Evolutionary conservation across 2,113 vertebrate species (phyloP).

Genomic region (Hippocampus guttulatus): DNA sequence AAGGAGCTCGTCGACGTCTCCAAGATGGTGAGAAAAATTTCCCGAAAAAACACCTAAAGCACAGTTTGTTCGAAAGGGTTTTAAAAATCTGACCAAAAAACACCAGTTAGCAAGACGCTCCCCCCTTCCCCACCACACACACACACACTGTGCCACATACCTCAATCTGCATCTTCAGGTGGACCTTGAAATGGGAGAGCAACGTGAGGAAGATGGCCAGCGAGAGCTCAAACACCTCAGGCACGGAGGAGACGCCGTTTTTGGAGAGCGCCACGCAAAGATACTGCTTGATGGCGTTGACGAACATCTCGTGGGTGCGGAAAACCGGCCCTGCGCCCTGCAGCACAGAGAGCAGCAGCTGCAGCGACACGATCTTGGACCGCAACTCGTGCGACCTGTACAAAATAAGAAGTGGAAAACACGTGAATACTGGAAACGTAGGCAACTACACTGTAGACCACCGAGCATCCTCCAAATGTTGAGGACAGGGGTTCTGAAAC

Average conservation of each 20-base stretch:
- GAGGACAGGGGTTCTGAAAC: not conserved
- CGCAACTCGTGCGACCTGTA: constrained; percentile 91
- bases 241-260: constrained; percentile 95
- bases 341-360: constrained; percentile 90
- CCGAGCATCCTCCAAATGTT: not conserved
- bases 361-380: constrained; percentile 93
- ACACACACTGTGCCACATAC: constrained; percentile 54
- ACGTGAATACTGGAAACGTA: not conserved
- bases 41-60: constrained; percentile 92
- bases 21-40: constrained; percentile 96
- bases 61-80: not conserved
- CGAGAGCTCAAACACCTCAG: constrained; percentile 96
- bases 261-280: constrained; percentile 96
- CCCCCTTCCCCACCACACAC: not conserved
- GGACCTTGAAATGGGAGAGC: constrained; percentile 95
- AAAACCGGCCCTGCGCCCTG: constrained; percentile 93
- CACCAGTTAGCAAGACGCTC: not conserved
- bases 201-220: constrained; percentile 95
- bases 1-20: constrained; percentile 96
- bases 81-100: not conserved
- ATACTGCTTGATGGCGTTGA: constrained; percentile 97
- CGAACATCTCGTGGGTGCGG: constrained; percentile 96
- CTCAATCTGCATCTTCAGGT: constrained; percentile 99
- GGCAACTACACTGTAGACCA: not conserved
- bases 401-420: not conserved